Conservation (phyloP, 2,113 vertebrate genomes). For the Coryphaenoides rupestris region DNA sequence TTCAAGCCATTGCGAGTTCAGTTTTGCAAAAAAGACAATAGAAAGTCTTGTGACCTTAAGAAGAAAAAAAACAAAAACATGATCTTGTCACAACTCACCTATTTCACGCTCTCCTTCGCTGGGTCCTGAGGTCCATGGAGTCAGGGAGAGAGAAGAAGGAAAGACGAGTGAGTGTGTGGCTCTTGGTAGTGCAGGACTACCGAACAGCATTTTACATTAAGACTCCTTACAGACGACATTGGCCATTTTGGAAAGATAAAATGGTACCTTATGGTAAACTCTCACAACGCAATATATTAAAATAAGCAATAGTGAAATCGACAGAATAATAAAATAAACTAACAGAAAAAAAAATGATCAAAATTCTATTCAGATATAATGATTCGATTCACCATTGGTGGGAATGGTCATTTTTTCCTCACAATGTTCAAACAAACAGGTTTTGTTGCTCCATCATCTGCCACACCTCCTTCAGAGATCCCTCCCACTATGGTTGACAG, state of each 20-base stretch:
- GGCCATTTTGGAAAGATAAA: slow-evolving; percentile 53
- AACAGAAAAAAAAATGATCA: too few species aligned
- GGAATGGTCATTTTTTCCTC: too few species aligned
- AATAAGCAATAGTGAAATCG: too few species aligned
- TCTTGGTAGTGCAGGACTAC: slow-evolving; percentile 25
- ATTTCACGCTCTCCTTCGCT: slow-evolving; percentile 87
- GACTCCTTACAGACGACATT: slow-evolving; percentile 36
- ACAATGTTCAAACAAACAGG: too few species aligned
- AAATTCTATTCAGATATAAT: too few species aligned
- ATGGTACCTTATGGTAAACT: slow-evolving; percentile 57
- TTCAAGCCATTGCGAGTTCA: not conserved
- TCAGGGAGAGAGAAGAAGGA: slow-evolving; percentile 64
- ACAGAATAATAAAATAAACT: too few species aligned
- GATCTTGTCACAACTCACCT: slow-evolving; percentile 69
- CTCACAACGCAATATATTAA: slow-evolving; percentile 43
- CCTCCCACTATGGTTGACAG: too few species aligned
- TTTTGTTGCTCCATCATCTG: too few species aligned
- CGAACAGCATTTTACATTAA: slow-evolving; percentile 53
- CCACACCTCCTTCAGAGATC: too few species aligned
- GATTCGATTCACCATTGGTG: too few species aligned
- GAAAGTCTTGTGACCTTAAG: too few species aligned
- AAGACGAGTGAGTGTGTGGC: slow-evolving; percentile 43
- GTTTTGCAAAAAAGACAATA: not conserved
- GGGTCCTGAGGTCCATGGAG: slow-evolving; percentile 79
- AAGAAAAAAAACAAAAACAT: too few species aligned